Base-by-base conservation (phyloP, 2,113 vertebrate genomes). In the Haemorhous mexicanus region DNA sequence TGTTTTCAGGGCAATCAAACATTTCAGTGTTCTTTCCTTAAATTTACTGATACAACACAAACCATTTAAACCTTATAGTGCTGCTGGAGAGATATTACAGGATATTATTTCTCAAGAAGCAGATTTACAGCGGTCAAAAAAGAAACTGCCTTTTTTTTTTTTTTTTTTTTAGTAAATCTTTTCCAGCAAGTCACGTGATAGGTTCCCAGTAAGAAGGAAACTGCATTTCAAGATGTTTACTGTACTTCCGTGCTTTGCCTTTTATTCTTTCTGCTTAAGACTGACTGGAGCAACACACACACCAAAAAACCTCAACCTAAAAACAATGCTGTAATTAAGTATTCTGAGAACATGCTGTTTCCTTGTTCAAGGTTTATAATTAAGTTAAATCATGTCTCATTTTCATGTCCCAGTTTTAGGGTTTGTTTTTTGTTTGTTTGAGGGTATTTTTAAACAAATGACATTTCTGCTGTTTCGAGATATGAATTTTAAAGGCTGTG, bases 311-410 rank as follows among this genome's bases (percentile, higher is more conserved):
- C 69, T 74, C 66, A 68, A 61, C 44, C 74, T 87, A 82, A 92
- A 95, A 84, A 91, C 90, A 96, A 95, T 95, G 85, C 56, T 93
- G 72, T 94, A 94, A 96, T 96, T 95, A 96, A 92, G 76, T 74
- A 92, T 96, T 94, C 93, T 93, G 85, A 96, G 94, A 95, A 96
- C 93, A 94, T 43, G 64, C 61, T 46, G 72, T 86, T 96, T 90
- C 85, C 87, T 92, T 78, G 64, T 93, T 88, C 72, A 49, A 93
- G 82, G 79, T 64, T 93, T 96, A 86, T 96, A 96, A 95, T 96
- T 75, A 97, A 94, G 91, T 95, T 91, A 95, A 96, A 95, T 90
- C 79, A 88, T 56, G 55, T 83, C 73, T 95, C 68, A 92, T 96
- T 94, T 93, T 96, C 90, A 90, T 86, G 80, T 78, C 83, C 77